These are phyloP conservation scores for Python bivittatus DNA, from an alignment of 2,113 vertebrate genomes.

Conservation along the genomic window DNA sequence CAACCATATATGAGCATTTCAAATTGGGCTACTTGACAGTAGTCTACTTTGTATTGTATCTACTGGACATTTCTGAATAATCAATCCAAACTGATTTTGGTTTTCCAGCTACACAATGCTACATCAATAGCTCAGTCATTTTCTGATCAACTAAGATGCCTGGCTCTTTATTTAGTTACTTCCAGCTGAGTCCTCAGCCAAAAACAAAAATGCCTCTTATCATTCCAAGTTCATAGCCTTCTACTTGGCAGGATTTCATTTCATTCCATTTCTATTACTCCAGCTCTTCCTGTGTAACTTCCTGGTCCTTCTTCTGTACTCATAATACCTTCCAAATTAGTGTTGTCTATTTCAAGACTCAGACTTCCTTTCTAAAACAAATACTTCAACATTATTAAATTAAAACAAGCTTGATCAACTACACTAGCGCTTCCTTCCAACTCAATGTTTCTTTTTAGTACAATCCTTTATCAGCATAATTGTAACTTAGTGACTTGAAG, in stretches of 20 bases:
- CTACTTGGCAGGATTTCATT: constrained; percentile 14
- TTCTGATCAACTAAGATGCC: background rate
- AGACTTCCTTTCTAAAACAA: constrained; percentile 4
- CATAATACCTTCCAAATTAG: constrained; percentile 13
- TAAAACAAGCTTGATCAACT: background rate
- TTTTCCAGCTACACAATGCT: background rate
- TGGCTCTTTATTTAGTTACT: background rate
- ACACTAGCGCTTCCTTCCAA: background rate
- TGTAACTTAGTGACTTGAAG: background rate
- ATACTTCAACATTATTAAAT: background rate
- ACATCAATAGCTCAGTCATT: background rate
- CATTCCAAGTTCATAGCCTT: constrained; percentile 18
- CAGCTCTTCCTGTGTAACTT: constrained; percentile 18
- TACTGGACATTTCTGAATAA: background rate
- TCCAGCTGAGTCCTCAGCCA: background rate
- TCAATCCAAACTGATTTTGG: background rate
- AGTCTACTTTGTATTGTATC: background rate
- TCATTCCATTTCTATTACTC: constrained; percentile 33
- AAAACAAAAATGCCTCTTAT: constrained; percentile 17
- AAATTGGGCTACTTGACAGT: background rate
- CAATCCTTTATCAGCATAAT: background rate
- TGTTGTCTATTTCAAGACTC: constrained; percentile 5
- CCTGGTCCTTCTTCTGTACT: constrained; percentile 3
- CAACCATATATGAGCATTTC: background rate
- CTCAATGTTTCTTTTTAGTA: background rate